Conservation (phyloP, 2,888 invertebrate genomes). For the Mongoloraphidia duomilia region DNA sequence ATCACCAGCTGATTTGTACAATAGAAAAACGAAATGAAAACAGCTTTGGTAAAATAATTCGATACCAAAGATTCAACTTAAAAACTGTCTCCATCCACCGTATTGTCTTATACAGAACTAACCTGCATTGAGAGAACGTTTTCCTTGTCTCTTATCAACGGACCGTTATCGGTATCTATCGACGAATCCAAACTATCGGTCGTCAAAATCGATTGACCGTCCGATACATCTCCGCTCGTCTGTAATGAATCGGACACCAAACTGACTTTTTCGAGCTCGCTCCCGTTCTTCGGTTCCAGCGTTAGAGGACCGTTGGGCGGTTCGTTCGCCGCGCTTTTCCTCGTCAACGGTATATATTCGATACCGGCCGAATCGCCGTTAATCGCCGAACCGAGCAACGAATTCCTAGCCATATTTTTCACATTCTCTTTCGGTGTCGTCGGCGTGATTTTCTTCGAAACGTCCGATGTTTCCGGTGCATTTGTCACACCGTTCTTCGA, state of each 20-base stretch:
- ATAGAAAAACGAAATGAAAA: no score
- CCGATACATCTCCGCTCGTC: conserved; percentile 24
- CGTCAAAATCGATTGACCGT: not conserved
- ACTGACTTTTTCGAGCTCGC: conserved; percentile 26
- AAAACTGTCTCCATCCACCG: no score
- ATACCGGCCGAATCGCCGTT: conserved; percentile 25
- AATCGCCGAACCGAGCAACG: conserved; percentile 27
- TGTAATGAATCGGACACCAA: conserved; percentile 25
- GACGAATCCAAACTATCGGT: not conserved
- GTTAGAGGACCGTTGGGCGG: conserved; percentile 29
- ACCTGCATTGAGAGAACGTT: not conserved
- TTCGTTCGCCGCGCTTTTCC: conserved; percentile 31
- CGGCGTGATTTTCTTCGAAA: conserved; percentile 30
- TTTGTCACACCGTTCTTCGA: conserved; percentile 32
- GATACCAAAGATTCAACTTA: no score
- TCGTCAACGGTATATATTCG: conserved; percentile 27
- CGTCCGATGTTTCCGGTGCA: conserved; percentile 19
- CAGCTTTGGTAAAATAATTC: no score
- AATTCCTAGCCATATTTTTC: conserved; percentile 32
- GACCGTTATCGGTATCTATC: not conserved
- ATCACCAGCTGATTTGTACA: no score
- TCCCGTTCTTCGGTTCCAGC: conserved; percentile 13
- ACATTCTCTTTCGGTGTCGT: conserved; percentile 33
- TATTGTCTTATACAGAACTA: conserved; percentile 1
- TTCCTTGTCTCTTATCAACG: not conserved